Percentiles rank a stretch among this genome's conserved stretches.
These are phyloP conservation scores for Patella vulgata DNA, from an alignment of 1,140 invertebrate species.

Conservation along the genomic window DNA sequence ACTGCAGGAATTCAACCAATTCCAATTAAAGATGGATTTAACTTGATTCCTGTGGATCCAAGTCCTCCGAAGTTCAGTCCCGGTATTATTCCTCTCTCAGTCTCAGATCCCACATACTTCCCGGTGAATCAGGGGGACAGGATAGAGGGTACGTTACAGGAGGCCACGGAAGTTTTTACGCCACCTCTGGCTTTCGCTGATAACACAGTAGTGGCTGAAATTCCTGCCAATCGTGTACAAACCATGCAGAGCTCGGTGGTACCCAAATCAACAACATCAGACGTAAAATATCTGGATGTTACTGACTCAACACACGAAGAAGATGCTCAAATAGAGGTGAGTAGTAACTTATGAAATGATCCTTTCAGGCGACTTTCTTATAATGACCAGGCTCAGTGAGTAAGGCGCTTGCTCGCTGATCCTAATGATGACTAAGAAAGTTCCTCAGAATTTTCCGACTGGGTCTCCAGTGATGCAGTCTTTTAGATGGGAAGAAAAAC, in stretches of 20 bases:
- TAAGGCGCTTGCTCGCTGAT: too few relatives aligned
- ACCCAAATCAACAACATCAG: neutral
- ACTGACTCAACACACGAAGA: neutral
- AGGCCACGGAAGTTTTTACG: conserved; percentile 22
- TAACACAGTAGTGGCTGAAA: conserved; percentile 17
- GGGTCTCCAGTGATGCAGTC: too few relatives aligned
- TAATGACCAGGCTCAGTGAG: too few relatives aligned
- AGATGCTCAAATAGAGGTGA: neutral
- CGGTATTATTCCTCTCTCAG: too few relatives aligned
- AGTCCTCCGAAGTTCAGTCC: too few relatives aligned
- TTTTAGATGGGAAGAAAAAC: too few relatives aligned
- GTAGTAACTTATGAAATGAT: neutral
- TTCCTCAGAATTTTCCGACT: too few relatives aligned
- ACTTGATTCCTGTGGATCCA: too few relatives aligned
- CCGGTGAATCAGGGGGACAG: neutral
- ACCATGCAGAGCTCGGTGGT: conserved; percentile 14
- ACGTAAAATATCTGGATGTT: conserved; percentile 1
- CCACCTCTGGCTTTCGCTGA: conserved; percentile 23
- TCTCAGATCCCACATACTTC: neutral
- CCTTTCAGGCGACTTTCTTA: too few relatives aligned
- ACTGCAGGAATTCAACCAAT: too few relatives aligned
- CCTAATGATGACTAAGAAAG: too few relatives aligned
- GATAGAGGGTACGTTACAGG: conserved; percentile 14
- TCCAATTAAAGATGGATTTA: too few relatives aligned
- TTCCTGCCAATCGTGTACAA: conserved; percentile 14